Base-by-base conservation (phyloP, 2,888 invertebrate species). In the Muschampia staudingeri region DNA sequence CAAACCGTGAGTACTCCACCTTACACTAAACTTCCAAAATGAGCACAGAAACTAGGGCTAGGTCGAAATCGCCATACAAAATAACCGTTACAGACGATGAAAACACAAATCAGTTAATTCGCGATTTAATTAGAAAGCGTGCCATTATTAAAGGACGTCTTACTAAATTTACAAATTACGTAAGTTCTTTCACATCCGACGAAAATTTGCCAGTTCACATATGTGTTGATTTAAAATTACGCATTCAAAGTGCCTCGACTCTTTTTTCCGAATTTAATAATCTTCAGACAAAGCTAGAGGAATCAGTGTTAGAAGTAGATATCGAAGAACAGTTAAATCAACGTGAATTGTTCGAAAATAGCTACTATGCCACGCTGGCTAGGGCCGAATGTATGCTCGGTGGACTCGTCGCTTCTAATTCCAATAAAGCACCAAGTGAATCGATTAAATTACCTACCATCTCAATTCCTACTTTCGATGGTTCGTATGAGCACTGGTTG, bases 61-160 rank as follows among this genome's bases (percentile, higher is more conserved):
- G 70, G 37, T 70, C 70, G 12, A 70, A 70, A 70, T 70, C 70
- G 2, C 70, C 70, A 37, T 70, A 40, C 40, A 3, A 37, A 70
- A 30, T 70, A 70, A 70, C 70, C 70, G 70, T 70, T 37, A 70
- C 70, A 37, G 70, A 70, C n/a, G 70, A 70, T 30, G 30, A 73
- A 73, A 73, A 19, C 30, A n/a, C 48, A 48, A 44, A 73, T 73
- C 42, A 73, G n/a, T 30, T 73, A 19, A 44, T 65, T 25, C 40
- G 67, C 16, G 80, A 80, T 40, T 48, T 80, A 80, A 14, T 73
- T 42, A 80, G 75, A 73, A 76, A 80, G 65, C 72, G 80, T 16
- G 80, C 73, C 16, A 65, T 65, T 14, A 67, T 75, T 42, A 80
- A 80, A 52, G 70, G 76, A 37, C 65, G 76, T 34, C 37, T 75